A percentile compares a stretch with the other conserved stretches of the same genome.
These are phyloP conservation scores for Eutrigla gurnardus DNA, from an alignment of 2,797 vertebrate species.

Conservation along the genomic window DNA sequence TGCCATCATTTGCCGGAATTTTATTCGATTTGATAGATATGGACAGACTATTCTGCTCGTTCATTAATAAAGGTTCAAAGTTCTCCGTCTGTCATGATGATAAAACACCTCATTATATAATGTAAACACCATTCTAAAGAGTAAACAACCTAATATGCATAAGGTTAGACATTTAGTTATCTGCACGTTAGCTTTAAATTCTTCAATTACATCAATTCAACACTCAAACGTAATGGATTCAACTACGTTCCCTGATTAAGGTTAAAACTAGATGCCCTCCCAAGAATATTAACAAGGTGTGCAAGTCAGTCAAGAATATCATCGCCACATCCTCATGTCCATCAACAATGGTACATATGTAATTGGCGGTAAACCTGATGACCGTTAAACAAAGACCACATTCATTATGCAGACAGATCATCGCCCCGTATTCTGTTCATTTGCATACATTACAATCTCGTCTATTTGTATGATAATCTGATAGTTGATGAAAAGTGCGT, in stretches of 20 bases:
- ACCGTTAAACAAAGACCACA: slow-evolving; percentile 74
- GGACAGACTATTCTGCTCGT: slow-evolving; percentile 36
- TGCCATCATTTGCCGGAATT: slow-evolving; percentile 55
- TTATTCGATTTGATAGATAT: slow-evolving; percentile 48
- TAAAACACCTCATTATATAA: slow-evolving; percentile 33
- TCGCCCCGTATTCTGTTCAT: slow-evolving; percentile 62
- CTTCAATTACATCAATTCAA: slow-evolving; percentile 44
- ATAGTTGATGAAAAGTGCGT: slow-evolving; percentile 61
- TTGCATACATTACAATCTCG: slow-evolving; percentile 76
- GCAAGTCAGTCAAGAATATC: slow-evolving; percentile 75
- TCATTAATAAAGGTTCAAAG: slow-evolving; percentile 44
- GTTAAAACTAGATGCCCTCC: slow-evolving; percentile 45
- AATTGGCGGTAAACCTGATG: slow-evolving; percentile 69
- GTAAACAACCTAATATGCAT: slow-evolving; percentile 50
- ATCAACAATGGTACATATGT: slow-evolving; percentile 77
- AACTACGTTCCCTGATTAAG: slow-evolving; percentile 40
- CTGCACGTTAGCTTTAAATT: slow-evolving; percentile 31
- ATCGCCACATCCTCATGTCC: slow-evolving; percentile 67
- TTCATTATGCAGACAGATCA: slow-evolving; percentile 80
- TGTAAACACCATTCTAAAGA: slow-evolving; percentile 30
- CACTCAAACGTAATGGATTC: slow-evolving; percentile 46
- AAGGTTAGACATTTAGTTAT: slow-evolving; percentile 27
- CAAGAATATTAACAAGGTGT: slow-evolving; percentile 70
- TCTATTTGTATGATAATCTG: slow-evolving; percentile 80
- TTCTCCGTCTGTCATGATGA: slow-evolving; percentile 47